These are phyloP conservation scores for Rousettus leschenaultii DNA, from an alignment of 2,113 vertebrate genomes.

Conservation along the genomic window DNA sequence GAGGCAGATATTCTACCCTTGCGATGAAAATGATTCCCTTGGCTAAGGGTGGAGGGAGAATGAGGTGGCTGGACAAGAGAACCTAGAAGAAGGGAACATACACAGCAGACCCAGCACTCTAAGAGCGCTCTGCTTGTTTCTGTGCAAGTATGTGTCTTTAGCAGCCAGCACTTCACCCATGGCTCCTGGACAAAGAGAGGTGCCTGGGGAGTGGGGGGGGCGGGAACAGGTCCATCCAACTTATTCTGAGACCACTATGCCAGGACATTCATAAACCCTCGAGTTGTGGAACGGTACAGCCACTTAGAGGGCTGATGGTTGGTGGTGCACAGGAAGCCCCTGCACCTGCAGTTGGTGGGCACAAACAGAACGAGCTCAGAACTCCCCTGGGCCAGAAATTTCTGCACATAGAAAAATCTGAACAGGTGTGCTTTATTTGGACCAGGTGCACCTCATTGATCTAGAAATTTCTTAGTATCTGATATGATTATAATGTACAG, in stretches of 20 bases:
- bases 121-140: neutral
- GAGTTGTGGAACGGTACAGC: neutral
- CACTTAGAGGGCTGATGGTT: neutral
- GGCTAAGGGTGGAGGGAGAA: neutral
- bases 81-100: neutral
- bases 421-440: neutral
- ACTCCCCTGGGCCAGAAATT: neutral
- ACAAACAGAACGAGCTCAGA: neutral
- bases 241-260: neutral
- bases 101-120: neutral
- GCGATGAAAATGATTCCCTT: neutral
- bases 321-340: neutral
- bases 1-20: neutral
- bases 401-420: neutral
- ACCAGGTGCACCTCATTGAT: neutral
- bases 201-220: no score
- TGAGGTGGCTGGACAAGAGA: neutral
- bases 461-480: neutral
- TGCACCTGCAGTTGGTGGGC: neutral
- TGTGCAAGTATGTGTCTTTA: neutral
- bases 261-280: neutral
- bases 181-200: neutral
- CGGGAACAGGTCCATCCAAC: neutral
- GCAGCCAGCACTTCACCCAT: neutral
- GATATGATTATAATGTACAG: neutral